Base-by-base conservation (phyloP, 2,797 vertebrate species). In the Neomorphus geoffroyi region DNA sequence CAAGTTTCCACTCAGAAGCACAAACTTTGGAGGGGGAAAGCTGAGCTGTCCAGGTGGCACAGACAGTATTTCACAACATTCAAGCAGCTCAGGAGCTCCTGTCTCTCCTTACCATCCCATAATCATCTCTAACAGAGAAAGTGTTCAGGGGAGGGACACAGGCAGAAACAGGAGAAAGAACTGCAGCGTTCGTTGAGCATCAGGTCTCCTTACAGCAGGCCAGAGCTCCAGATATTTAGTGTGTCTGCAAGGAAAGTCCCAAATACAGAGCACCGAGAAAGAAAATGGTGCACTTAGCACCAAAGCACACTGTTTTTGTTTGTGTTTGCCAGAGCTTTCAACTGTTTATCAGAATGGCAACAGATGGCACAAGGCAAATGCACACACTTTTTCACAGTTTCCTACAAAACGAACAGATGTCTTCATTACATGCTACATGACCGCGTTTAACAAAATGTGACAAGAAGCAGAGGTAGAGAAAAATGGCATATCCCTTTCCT, bases 331-430 rank as follows among this genome's bases (percentile, higher is more conserved):
- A 95, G 95, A 91, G 88, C 93, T 92, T 97, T 95, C 86, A 88
- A 96, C 88, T 95, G 94, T 95, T 96, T 95, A 94, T 96, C 90
- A n/a, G 89, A 80, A 96, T 91, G 94, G 94, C 94, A 95, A 88
- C 94, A 97, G 96, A 97, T 97, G 96, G 95, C 92, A 93, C 92
- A 66, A 92, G 81, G 96, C 96, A 93, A 92, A 92, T 1, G 80
- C 92, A 48, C 1, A 6, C 92, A 94, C 90, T 97, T 97, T 96
- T 97, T 97, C 96, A 94, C 96, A 96, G 96, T 92, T 97, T 93
- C 93, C 94, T 86, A 93, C 95, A 95, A 95, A 96, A 96, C 67
- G 94, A 96, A 84, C 96, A 97, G 97, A 97, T 97, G 96, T 97
- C 96, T 97, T 95, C 96, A 96, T 97, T 96, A 96, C 93, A 94